A percentile compares a stretch with the other conserved stretches of the same genome.
Evolutionary conservation across 1,140 invertebrate genomes (phyloP).

Genomic region (Brachystomella parvula): DNA sequence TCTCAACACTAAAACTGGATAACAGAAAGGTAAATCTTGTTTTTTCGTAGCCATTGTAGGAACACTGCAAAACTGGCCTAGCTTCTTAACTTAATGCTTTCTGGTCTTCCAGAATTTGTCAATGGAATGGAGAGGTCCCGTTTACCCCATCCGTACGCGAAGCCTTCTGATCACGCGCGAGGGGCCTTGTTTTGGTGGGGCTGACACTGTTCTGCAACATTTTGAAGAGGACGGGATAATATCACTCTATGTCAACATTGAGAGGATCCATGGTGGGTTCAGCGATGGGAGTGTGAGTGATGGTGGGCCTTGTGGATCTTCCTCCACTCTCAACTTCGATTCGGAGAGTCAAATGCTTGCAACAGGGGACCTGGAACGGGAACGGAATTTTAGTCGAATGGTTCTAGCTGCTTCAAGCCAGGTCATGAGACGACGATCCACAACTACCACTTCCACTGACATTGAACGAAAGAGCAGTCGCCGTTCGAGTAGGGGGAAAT

Average conservation of each 20-base stretch:
- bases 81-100: not conserved
- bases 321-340: too few species aligned
- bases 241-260: not conserved
- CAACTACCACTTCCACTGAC: too few species aligned
- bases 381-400: not conserved
- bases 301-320: not conserved
- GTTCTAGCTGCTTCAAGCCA: not conserved
- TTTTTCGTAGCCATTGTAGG: not conserved
- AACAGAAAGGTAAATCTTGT: slow-evolving; percentile 12
- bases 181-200: slow-evolving; percentile 23
- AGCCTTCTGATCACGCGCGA: slow-evolving; percentile 18
- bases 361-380: not conserved
- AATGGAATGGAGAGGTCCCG: slow-evolving; percentile 26
- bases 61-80: not conserved
- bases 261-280: not conserved
- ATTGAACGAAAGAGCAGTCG: too few species aligned
- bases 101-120: slow-evolving; percentile 15
- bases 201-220: slow-evolving; percentile 25
- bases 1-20: slow-evolving; percentile 5
- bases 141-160: slow-evolving; percentile 22
- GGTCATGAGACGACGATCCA: not conserved
- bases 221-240: slow-evolving; percentile 15
- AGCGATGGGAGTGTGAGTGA: not conserved
- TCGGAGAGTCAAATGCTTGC: not conserved
- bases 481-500: too few species aligned